Evolutionary conservation across 2,797 vertebrate species (phyloP), one percentile per base, ranked within the genome.

Genomic region (Poecile montanus): DNA sequence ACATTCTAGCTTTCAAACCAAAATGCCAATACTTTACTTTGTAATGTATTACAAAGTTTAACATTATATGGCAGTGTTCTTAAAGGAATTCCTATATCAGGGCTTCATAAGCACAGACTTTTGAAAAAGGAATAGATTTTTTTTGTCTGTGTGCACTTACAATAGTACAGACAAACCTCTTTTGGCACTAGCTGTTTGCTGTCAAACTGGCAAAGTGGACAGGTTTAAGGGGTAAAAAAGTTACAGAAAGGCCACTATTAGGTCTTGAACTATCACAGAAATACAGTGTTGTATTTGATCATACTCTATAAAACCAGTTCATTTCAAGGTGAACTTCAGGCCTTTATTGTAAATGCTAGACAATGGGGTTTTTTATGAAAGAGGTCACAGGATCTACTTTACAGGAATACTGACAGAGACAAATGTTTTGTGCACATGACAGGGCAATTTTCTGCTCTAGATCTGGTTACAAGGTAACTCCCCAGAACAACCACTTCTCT

Each of bases 371-470:
- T 91, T 96, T 95, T 95, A 94, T 94, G 91, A 86, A 95, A 96
- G 95, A 93, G 89, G 94, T 94, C 94, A 97, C 91, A 96, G 85
- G 92, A 95, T 93, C 95, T 96, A 93, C 92, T 95, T 95, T 94
- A 96, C 83, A 93, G 91, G 74, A 94, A 93, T 92, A 96, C 92
- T 95, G 95, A 96, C 89, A 91, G 80, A 88, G 88, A 95, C 88
- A 94, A 94, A 94, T 91, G 95, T 95, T 96, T 96, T 96, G 94
- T 96, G 94, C 93, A 96, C 93, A 96, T 94, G 93, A 97, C 91
- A 94, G 93, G 96, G 93, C 95, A 96, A 96, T 96, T 96, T 96
- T 95, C 94, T 96, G 93, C 95, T 93, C 95, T 77, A 94, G 94
- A 97, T 95, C 87, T 91, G 91, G 95, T 96, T 95, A 96, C 83